Conservation (phyloP, 2,797 vertebrate species). For the Octomys mimax region DNA sequence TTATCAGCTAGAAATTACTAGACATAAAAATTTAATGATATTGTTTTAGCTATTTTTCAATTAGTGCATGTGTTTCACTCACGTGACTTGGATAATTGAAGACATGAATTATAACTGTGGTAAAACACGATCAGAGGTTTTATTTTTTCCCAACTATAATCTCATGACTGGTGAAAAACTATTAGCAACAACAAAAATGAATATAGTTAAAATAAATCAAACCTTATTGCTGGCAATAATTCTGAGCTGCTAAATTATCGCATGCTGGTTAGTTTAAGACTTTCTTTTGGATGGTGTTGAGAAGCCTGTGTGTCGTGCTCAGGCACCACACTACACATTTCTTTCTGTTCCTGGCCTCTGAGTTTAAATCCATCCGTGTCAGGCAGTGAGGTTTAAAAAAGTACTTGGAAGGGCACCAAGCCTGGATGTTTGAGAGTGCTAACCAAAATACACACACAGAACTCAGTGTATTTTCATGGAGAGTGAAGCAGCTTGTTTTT, state of each 20-base stretch:
- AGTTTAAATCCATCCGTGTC: constrained; percentile 59
- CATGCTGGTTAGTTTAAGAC: background rate
- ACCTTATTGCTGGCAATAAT: constrained; percentile 38
- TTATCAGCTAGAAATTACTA: constrained; percentile 72
- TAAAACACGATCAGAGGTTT: constrained; percentile 57
- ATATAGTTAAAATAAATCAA: constrained; percentile 63
- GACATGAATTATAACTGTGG: constrained; percentile 62
- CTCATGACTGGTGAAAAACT: constrained; percentile 62
- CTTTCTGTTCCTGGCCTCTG: background rate
- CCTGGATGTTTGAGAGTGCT: constrained; percentile 49
- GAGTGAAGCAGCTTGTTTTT: constrained; percentile 3
- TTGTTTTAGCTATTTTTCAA: constrained; percentile 69
- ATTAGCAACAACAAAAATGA: constrained; percentile 47
- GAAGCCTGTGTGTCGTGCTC: background rate
- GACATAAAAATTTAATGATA: constrained; percentile 67
- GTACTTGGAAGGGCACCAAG: constrained; percentile 63
- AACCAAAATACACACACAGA: constrained; percentile 29
- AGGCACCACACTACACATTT: background rate
- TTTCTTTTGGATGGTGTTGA: constrained; percentile 58
- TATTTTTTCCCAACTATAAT: background rate
- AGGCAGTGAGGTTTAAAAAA: constrained; percentile 42
- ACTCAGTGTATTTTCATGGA: constrained; percentile 42
- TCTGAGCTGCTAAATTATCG: constrained; percentile 36
- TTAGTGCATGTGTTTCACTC: constrained; percentile 68
- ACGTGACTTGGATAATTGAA: constrained; percentile 64